phyloP scores from a whole-genome alignment of 2,113 vertebrate species.

The Oenanthe oenanthe region DNA sequence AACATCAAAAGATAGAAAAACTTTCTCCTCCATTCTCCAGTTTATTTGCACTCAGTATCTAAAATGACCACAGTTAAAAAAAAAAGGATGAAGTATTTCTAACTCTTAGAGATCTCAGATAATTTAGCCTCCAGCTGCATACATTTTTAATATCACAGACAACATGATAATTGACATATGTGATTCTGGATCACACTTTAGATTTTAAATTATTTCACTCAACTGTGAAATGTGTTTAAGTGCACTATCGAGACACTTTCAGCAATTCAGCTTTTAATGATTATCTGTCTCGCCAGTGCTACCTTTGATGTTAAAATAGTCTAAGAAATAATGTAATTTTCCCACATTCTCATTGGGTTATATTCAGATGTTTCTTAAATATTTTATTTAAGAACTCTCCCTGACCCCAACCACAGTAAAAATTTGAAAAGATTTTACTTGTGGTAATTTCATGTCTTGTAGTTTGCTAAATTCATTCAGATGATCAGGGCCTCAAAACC shows the following conservation, averaged over 20 bases:
- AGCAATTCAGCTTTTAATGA: constrained; percentile 76
- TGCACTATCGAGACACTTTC: constrained; percentile 65
- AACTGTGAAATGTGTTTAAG: constrained; percentile 70
- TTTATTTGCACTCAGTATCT: constrained; percentile 52
- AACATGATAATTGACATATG: constrained; percentile 74
- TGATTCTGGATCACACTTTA: constrained; percentile 74
- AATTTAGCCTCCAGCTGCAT: constrained; percentile 71
- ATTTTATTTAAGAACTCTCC: constrained; percentile 77
- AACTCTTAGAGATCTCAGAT: constrained; percentile 44
- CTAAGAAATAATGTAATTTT: constrained; percentile 73
- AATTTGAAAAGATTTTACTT: constrained; percentile 72
- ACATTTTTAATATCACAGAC: constrained; percentile 69
- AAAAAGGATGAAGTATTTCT: constrained; percentile 1
- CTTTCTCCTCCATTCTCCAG: constrained; percentile 2
- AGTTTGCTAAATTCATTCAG: constrained; percentile 67
- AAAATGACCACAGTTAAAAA: constrained; percentile 34
- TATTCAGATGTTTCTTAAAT: constrained; percentile 75
- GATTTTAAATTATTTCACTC: constrained; percentile 75
- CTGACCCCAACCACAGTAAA: constrained; percentile 68
- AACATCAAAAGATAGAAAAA: constrained; percentile 23
- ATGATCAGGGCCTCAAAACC: constrained; percentile 49
- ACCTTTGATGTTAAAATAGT: constrained; percentile 77
- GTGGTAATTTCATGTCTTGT: constrained; percentile 66
- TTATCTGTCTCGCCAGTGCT: constrained; percentile 61
- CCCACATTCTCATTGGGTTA: constrained; percentile 66